phyloP scores from a whole-genome alignment of 2,797 vertebrate genomes.

The Parotocinclus haroldoi region DNA sequence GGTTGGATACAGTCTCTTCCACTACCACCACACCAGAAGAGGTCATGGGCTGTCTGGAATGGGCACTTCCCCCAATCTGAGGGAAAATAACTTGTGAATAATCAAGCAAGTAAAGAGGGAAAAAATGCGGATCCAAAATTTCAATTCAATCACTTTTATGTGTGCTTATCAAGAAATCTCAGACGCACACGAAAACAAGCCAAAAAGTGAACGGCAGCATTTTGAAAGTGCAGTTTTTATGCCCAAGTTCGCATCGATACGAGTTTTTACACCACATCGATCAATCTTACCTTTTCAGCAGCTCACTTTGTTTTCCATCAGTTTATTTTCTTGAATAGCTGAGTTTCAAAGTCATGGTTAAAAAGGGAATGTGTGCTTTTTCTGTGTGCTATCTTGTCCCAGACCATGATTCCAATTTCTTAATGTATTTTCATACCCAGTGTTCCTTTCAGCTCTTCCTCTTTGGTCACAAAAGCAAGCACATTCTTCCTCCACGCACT shows the following conservation, averaged over 20 bases:
- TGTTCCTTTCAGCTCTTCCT: conserved; percentile 38
- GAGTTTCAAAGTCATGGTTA: too few species aligned
- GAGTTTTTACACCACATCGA: conserved; percentile 14
- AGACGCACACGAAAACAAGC: conserved; percentile 3
- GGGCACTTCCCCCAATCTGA: conserved; percentile 27
- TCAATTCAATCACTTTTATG: conserved; percentile 10
- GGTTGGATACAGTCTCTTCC: conserved; percentile 35
- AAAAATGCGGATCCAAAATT: conserved; percentile 3
- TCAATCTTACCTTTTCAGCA: conserved; percentile 22
- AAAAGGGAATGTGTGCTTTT: too few species aligned
- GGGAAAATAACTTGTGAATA: conserved; percentile 37
- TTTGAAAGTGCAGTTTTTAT: conserved; percentile 10
- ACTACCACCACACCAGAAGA: conserved; percentile 19
- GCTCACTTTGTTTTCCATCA: conserved; percentile 12
- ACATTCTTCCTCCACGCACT: conserved; percentile 33
- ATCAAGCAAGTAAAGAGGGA: not conserved
- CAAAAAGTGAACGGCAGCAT: not conserved
- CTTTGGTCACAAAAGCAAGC: conserved; percentile 42
- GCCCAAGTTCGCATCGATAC: conserved; percentile 2
- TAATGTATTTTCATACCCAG: conserved; percentile 22
- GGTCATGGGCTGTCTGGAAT: conserved; percentile 30
- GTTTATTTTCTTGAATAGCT: too few species aligned
- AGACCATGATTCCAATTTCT: not conserved
- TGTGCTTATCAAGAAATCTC: conserved; percentile 23
- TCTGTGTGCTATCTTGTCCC: conserved; percentile 7